Evolutionary conservation across 2,113 vertebrate genomes (phyloP).

Genomic region (Atrichornis clamosus): DNA sequence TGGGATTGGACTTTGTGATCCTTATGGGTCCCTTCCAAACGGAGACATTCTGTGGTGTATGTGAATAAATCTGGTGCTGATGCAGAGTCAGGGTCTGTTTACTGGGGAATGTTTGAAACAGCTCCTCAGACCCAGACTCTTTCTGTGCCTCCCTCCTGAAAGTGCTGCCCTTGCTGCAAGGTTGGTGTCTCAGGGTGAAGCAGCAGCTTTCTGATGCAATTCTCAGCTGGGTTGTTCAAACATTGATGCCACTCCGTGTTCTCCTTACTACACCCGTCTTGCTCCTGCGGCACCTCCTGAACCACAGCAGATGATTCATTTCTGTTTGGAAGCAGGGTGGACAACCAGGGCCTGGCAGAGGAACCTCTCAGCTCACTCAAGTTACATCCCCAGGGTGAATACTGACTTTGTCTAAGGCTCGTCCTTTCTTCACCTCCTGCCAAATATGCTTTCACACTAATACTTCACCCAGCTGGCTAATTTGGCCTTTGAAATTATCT

Average conservation of each 20-base stretch:
- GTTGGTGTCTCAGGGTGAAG: not conserved
- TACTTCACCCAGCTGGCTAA: slow-evolving; percentile 28
- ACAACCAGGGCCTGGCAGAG: slow-evolving; percentile 13
- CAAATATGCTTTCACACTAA: slow-evolving; percentile 38
- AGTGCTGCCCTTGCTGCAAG: not conserved
- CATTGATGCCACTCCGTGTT: not conserved
- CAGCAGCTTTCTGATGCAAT: slow-evolving; percentile 46
- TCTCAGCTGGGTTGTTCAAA: not conserved
- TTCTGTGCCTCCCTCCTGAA: not conserved
- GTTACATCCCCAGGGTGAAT: slow-evolving; percentile 39
- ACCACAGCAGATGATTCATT: slow-evolving; percentile 48
- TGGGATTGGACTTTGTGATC: not conserved
- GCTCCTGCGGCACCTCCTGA: slow-evolving; percentile 24
- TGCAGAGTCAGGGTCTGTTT: not conserved
- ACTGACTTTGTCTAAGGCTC: not conserved
- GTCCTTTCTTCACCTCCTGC: slow-evolving; percentile 30
- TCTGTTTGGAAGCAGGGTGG: slow-evolving; percentile 34
- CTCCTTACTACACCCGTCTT: not conserved
- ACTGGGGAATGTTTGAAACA: not conserved
- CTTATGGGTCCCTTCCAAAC: not conserved
- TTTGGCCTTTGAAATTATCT: slow-evolving; percentile 54
- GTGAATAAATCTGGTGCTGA: not conserved
- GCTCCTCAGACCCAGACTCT: not conserved
- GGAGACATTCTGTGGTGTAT: not conserved
- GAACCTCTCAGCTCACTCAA: not conserved